Evolutionary conservation across 2,797 vertebrate species (phyloP).

Genomic region (Crypturellus tataupa): DNA sequence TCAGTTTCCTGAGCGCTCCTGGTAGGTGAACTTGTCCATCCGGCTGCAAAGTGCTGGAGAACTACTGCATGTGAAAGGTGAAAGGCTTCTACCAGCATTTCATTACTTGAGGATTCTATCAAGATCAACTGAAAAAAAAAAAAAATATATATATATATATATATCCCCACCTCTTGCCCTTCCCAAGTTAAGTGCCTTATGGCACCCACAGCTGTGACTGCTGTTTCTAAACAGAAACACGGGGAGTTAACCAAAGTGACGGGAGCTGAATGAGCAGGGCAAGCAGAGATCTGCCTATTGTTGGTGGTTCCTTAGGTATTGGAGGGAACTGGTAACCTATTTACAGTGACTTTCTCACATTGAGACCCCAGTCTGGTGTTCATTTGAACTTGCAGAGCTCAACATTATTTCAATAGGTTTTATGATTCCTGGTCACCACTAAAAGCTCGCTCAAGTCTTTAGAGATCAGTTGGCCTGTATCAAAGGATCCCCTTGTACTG

Average conservation of each 20-base stretch:
- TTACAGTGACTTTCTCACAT: background rate
- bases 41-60: background rate
- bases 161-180: background rate
- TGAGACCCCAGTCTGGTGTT: background rate
- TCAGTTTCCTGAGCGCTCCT: background rate
- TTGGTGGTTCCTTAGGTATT: accelerated
- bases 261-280: background rate
- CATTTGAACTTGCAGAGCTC: background rate
- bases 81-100: background rate
- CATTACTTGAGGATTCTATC: background rate
- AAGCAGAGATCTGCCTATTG: accelerated
- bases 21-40: background rate
- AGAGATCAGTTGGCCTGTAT: background rate
- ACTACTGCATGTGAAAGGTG: background rate
- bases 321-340: background rate
- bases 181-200: accelerated
- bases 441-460: background rate
- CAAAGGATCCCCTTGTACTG: background rate
- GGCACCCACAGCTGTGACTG: background rate
- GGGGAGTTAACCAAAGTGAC: background rate
- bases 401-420: background rate
- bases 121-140: accelerated
- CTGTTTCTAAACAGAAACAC: background rate
- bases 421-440: background rate
- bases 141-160: too few species aligned